Base-by-base conservation (phyloP, 2,888 invertebrate genomes). In the Ptilodon capucinus region DNA sequence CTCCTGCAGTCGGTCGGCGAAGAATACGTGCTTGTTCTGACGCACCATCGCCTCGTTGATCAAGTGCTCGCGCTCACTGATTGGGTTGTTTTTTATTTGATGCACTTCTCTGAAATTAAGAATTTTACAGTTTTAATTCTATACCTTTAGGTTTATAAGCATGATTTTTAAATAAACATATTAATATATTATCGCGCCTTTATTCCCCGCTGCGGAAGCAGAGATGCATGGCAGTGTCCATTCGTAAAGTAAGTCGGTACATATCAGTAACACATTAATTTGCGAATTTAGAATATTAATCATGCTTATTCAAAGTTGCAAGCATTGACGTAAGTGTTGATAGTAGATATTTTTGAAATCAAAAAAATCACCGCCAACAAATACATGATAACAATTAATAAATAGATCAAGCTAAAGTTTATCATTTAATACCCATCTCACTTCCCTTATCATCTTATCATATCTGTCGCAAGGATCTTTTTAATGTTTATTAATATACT, bases 1-100 rank as follows among this genome's bases (percentile, higher is more conserved):
- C 59, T 94, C 94, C 68, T 94, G 93, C 13, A 96, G 81, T n/a
- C 93, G 92, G 63, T 95, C 95, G 0, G 95, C 94, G 51, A 94
- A 86, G 35, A 95, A 87, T 14, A 94, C 92, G 52, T 92, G 92
- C 55, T 94, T 94, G 53, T 94, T 93, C 40, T 93, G 92, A 2
- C 89, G 86, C 32, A 92, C 84, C 80, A 92, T 86, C 3, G 86
- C 84, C 50, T 84, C 85, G 62, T 93, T 93, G 39, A 93, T 79
- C 39, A 81, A 66, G 42, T 86, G 85, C 60, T 92, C 93, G 7
- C 81, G 78, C 39, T 88, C 79, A 35, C 90, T 90, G 23, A 87
- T 84, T 9, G 92, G 81, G 48, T 88, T 90, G 48, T 87, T 80
- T 57, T 90, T 91, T 11, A 93, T 84, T 42, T 88, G 81, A 46